Percentiles rank a stretch among this genome's conserved stretches.
Evolutionary conservation across 2,113 vertebrate genomes (phyloP).

Genomic region (Cheirogaleus medius): DNA sequence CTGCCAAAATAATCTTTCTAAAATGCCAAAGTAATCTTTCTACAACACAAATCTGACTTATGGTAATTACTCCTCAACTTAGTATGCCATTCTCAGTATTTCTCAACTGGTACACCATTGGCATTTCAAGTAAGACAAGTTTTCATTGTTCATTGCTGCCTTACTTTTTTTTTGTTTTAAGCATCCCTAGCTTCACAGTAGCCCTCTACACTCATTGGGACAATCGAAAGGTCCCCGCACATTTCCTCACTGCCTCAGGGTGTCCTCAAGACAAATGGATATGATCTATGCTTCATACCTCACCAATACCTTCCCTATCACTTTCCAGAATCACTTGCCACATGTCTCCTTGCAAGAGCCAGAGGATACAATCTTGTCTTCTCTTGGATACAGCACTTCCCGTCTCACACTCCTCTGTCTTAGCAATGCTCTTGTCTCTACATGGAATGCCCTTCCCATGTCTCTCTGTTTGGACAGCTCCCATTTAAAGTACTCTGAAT

Average conservation of each 20-base stretch:
- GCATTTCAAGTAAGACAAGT: too few species aligned
- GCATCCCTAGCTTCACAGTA: background rate
- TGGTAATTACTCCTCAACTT: background rate
- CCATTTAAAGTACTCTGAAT: background rate
- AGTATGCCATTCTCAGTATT: background rate
- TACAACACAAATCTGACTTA: background rate
- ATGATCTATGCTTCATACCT: background rate
- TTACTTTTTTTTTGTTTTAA: background rate
- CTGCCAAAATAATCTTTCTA: background rate
- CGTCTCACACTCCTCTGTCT: background rate
- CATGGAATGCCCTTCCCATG: background rate
- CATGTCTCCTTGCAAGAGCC: background rate
- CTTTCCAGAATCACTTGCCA: background rate
- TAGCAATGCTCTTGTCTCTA: background rate
- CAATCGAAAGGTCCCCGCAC: background rate
- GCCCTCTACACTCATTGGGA: background rate
- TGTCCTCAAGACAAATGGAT: background rate
- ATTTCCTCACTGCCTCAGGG: background rate
- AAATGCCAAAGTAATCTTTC: background rate
- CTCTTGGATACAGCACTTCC: background rate
- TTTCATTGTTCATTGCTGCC: background rate
- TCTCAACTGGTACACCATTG: background rate
- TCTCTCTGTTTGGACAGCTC: background rate
- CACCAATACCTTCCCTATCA: background rate
- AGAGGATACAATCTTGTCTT: background rate